Base-by-base conservation (phyloP, 2,797 vertebrate species). In the Notolabrus celidotus region DNA sequence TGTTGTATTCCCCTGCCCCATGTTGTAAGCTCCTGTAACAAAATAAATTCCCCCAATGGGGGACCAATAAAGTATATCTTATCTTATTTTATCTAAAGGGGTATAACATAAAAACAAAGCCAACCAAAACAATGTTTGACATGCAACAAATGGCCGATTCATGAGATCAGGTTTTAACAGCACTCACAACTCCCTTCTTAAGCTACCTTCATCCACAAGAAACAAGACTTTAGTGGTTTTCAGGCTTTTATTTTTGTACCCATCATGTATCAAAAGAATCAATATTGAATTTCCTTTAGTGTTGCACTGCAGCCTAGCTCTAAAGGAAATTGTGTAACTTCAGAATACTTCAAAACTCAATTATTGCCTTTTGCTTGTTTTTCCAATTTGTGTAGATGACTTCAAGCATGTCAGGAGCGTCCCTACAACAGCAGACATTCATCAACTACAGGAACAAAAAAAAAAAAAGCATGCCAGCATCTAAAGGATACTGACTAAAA, bases 401-500 rank as follows among this genome's bases (percentile, higher is more conserved):
- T 78, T 84, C 46, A 85, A 71, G 60, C 41, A 66, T 65, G 57
- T 58, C 55, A 86, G 41, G 54, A 53, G 38, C 38, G 53, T 55
- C 58, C 34, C 10, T n/a, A 69, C 29, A 23, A 59, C 5, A 39
- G 52, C 34, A 46, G 11, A 25, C 50, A 78, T 49, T 79, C 57
- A 67, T 73, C 5, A 54, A 71, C 63, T 57, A 76, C 16, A 62
- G 7, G 17, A 11, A 11, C 10, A 36, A 20, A 54, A 17, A 20
- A 54, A 17, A 57, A 58, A 72, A 46, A 9, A 61, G 1, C 22
- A 67, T 15, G 59, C 49, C 12, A 63, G 10, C 10, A 36, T n/a
- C n/a, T 66, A 63, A 63, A 68, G 2, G 9, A 20, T n/a, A 49
- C 16, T 67, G 31, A 66, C 53, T 42, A 11, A 1, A 39, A 43